Evolutionary conservation across 2,888 invertebrate genomes (phyloP).

Genomic region (Xestia sexstrigata): DNA sequence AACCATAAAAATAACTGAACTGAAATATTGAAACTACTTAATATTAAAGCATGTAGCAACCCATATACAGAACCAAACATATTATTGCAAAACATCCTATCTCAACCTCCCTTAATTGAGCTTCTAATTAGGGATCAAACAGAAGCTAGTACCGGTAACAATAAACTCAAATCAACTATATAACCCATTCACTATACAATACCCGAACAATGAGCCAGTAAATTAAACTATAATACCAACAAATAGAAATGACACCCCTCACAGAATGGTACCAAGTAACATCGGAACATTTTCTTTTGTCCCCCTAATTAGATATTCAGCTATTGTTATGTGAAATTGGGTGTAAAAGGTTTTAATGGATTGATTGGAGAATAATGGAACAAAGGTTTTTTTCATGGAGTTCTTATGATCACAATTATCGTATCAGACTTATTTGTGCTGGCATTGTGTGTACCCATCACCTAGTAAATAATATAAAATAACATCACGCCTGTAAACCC

Average conservation of each 20-base stretch:
- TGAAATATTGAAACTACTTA: background rate
- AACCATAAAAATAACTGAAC: background rate
- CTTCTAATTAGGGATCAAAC: constrained; percentile 24
- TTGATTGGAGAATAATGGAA: constrained; percentile 37
- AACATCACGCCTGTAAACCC: too few species aligned
- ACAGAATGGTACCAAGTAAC: constrained; percentile 39
- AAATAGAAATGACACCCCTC: constrained; percentile 52
- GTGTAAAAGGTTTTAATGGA: constrained; percentile 36
- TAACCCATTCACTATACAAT: constrained; percentile 38
- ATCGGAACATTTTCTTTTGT: constrained; percentile 56
- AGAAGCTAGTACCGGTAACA: constrained; percentile 17
- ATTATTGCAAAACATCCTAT: too few species aligned
- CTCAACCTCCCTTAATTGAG: background rate
- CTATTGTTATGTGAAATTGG: constrained; percentile 31
- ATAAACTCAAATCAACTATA: constrained; percentile 35
- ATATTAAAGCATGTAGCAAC: background rate
- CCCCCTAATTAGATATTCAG: constrained; percentile 51
- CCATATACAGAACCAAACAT: background rate
- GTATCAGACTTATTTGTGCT: background rate
- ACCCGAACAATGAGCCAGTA: constrained; percentile 41
- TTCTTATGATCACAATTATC: background rate
- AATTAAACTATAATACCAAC: constrained; percentile 54
- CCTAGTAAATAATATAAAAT: too few species aligned
- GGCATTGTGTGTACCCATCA: background rate
- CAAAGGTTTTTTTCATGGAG: background rate